These are phyloP conservation scores for Oryzias curvinotus DNA, from an alignment of 2,113 vertebrate species.

Conservation along the genomic window DNA sequence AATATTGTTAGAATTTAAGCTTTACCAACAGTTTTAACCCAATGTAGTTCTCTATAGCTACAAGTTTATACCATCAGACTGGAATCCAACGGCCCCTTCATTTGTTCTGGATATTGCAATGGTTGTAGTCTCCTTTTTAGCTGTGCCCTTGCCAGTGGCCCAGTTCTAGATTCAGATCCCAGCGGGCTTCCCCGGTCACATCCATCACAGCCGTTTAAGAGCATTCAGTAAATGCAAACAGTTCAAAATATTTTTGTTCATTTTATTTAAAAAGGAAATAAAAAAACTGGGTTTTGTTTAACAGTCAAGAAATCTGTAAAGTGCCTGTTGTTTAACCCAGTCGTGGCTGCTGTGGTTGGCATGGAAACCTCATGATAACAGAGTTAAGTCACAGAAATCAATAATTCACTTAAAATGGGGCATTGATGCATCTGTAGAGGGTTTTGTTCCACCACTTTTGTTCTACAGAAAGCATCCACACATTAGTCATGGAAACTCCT, in stretches of 20 bases:
- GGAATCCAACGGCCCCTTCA: neutral
- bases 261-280: neutral
- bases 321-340: neutral
- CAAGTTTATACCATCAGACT: neutral
- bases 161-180: slow-evolving; percentile 42
- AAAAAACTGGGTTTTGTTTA: neutral
- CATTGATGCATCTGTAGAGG: neutral
- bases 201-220: slow-evolving; percentile 15
- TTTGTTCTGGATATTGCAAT: slow-evolving; percentile 1
- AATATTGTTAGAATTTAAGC: neutral
- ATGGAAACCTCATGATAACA: neutral
- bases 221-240: slow-evolving; percentile 13
- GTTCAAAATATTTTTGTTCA: slow-evolving; percentile 10
- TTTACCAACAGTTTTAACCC: neutral
- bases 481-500: too few relatives aligned
- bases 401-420: neutral
- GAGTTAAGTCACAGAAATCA: neutral
- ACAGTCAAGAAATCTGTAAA: neutral
- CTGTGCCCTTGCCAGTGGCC: slow-evolving; percentile 35
- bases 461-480: too few relatives aligned
- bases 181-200: slow-evolving; percentile 14
- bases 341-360: neutral
- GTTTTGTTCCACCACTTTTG: too few relatives aligned
- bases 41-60: neutral
- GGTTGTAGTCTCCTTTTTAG: slow-evolving; percentile 29